Evolutionary conservation across 2,888 invertebrate genomes (phyloP).

Genomic region (Cynaeus angustus): DNA sequence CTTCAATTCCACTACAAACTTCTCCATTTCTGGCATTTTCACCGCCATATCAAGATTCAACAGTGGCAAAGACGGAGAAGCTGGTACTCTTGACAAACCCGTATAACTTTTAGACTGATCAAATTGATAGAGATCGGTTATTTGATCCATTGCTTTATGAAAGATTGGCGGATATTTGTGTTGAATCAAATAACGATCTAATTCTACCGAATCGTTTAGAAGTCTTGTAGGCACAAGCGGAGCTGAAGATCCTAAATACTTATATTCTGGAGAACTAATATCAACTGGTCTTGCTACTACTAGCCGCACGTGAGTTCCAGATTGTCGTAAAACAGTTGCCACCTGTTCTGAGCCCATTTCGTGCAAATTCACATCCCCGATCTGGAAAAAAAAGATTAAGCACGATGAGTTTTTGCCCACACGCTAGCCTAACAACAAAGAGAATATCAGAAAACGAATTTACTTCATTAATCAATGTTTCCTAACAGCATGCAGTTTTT

Average conservation of each 20-base stretch:
- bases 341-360: conserved; percentile 99
- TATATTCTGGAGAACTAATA: conserved; percentile 76
- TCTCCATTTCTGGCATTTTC: conserved; percentile 92
- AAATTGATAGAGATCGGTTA: conserved; percentile 65
- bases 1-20: conserved; percentile 93
- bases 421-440: neutral
- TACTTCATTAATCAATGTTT: no score
- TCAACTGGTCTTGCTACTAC: conserved; percentile 95
- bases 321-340: conserved; percentile 94
- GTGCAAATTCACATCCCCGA: conserved; percentile 81
- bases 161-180: conserved; percentile 87
- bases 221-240: conserved; percentile 82
- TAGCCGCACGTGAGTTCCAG: conserved; percentile 94
- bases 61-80: conserved; percentile 71
- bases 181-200: conserved; percentile 89
- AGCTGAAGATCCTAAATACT: conserved; percentile 75
- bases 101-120: conserved; percentile 68
- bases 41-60: conserved; percentile 74
- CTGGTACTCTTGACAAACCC: conserved; percentile 67
- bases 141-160: conserved; percentile 61
- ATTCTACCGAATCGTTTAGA: conserved; percentile 89
- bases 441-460: no score
- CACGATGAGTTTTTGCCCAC: neutral
- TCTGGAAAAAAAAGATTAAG: conserved; percentile 59
- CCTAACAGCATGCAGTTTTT: no score